Percentiles rank a stretch among this genome's conserved stretches.
Conservation (phyloP, 2,888 invertebrate genomes). For the Drymonia ruficornis region DNA sequence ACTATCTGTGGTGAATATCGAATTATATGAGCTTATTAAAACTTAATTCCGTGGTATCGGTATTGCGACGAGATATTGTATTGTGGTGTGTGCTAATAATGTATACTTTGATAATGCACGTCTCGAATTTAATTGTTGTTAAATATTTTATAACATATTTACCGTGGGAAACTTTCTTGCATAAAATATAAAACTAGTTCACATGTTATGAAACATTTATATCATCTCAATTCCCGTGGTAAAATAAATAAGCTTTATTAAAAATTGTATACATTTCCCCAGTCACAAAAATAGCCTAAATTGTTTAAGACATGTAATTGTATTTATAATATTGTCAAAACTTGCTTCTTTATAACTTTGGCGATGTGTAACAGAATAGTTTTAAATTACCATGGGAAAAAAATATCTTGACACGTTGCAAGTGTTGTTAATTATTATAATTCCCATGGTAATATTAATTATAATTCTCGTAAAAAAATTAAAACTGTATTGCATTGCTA, state of each 20-base stretch:
- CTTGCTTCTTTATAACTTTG: not conserved
- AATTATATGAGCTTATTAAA: constrained; percentile 84
- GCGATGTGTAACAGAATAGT: not conserved
- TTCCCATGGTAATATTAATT: constrained; percentile 20
- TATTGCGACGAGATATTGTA: constrained; percentile 49
- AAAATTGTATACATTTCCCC: not conserved
- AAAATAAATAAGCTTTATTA: not conserved
- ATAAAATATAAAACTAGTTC: not conserved
- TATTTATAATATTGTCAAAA: not conserved
- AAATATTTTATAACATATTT: not conserved
- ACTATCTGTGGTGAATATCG: constrained; percentile 83
- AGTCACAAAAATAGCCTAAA: constrained; percentile 1
- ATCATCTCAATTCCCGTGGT: not conserved
- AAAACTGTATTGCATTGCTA: constrained; percentile 20
- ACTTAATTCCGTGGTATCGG: constrained; percentile 73
- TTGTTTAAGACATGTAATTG: not conserved
- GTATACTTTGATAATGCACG: constrained; percentile 66
- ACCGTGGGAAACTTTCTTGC: not conserved
- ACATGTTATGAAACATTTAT: not conserved
- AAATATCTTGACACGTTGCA: not conserved
- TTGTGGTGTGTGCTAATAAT: constrained; percentile 54
- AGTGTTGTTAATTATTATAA: not conserved
- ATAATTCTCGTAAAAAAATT: not conserved
- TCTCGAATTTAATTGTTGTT: constrained; percentile 36
- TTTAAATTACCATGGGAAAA: not conserved